A percentile compares a stretch with the other conserved stretches of the same genome.
phyloP scores from a whole-genome alignment of 2,888 invertebrate genomes.

The Sylvicola cinctus region DNA sequence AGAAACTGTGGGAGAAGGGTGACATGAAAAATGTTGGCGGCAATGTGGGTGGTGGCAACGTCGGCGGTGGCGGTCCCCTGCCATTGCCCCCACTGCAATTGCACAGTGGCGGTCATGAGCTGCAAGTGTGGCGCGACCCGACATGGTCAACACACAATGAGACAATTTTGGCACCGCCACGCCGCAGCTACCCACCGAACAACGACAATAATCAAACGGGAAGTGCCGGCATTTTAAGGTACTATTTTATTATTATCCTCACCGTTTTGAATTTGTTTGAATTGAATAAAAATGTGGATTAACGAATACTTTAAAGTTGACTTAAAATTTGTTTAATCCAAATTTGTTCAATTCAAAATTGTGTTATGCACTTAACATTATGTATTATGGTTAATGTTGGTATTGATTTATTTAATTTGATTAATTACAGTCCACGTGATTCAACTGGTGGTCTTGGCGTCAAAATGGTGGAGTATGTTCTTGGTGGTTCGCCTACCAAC shows the following conservation, averaged over 20 bases:
- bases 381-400: background rate
- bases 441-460: slow-evolving; percentile 81
- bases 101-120: slow-evolving; percentile 31
- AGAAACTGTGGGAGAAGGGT: slow-evolving; percentile 70
- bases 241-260: too few relatives aligned
- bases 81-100: slow-evolving; percentile 54
- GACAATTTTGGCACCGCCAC: slow-evolving; percentile 58
- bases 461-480: slow-evolving; percentile 96
- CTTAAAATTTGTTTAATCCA: too few relatives aligned
- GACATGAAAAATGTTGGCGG: slow-evolving; percentile 29
- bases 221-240: slow-evolving; percentile 28
- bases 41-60: slow-evolving; percentile 55
- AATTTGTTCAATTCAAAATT: too few relatives aligned
- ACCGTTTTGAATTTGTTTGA: too few relatives aligned
- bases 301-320: too few relatives aligned
- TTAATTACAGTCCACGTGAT: slow-evolving; percentile 55
- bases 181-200: slow-evolving; percentile 42
- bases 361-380: slow-evolving; percentile 2
- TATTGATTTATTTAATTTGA: slow-evolving; percentile 1
- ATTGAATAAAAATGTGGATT: too few relatives aligned
- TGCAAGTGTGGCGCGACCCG: slow-evolving; percentile 77
- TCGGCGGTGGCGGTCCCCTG: slow-evolving; percentile 43
- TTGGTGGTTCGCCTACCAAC: slow-evolving; percentile 76
- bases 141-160: slow-evolving; percentile 84
- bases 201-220: slow-evolving; percentile 30